Evolutionary conservation across 2,113 vertebrate genomes (phyloP).

Genomic region (Xiphophorus maculatus): DNA sequence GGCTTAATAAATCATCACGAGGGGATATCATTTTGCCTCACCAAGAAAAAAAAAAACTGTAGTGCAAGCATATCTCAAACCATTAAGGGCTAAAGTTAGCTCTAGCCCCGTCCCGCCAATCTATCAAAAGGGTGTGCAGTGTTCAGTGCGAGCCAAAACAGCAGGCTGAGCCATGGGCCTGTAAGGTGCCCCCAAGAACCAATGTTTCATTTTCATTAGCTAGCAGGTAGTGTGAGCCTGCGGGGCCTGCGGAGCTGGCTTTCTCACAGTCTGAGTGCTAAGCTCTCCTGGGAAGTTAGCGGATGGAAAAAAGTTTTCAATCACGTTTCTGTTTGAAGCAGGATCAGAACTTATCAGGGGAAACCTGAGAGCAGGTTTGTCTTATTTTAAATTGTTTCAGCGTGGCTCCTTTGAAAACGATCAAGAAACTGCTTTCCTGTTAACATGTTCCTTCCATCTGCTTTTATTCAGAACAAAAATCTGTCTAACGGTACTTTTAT

Average conservation of each 20-base stretch:
- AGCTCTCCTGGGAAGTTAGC: slow-evolving; percentile 55
- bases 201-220: slow-evolving; percentile 83
- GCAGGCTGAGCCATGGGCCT: slow-evolving; percentile 56
- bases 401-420: slow-evolving; percentile 22
- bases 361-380: slow-evolving; percentile 44
- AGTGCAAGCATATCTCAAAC: slow-evolving; percentile 81
- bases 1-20: slow-evolving; percentile 79
- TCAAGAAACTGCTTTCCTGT: slow-evolving; percentile 4
- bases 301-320: slow-evolving; percentile 61
- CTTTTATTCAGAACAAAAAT: neutral
- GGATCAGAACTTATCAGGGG: slow-evolving; percentile 24
- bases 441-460: neutral
- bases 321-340: slow-evolving; percentile 54
- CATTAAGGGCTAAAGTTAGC: slow-evolving; percentile 84
- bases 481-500: neutral
- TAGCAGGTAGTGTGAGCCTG: slow-evolving; percentile 54
- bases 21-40: slow-evolving; percentile 78
- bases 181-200: slow-evolving; percentile 71
- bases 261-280: slow-evolving; percentile 36
- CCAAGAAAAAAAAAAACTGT: slow-evolving; percentile 74
- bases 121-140: slow-evolving; percentile 72
- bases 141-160: slow-evolving; percentile 62
- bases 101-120: slow-evolving; percentile 62
- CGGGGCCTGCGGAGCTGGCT: slow-evolving; percentile 27
- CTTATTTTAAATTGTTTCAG: slow-evolving; percentile 38